Percentiles rank a stretch among this genome's conserved stretches.
Conservation (phyloP, 2,113 vertebrate genomes). For the Colinus virginianus region DNA sequence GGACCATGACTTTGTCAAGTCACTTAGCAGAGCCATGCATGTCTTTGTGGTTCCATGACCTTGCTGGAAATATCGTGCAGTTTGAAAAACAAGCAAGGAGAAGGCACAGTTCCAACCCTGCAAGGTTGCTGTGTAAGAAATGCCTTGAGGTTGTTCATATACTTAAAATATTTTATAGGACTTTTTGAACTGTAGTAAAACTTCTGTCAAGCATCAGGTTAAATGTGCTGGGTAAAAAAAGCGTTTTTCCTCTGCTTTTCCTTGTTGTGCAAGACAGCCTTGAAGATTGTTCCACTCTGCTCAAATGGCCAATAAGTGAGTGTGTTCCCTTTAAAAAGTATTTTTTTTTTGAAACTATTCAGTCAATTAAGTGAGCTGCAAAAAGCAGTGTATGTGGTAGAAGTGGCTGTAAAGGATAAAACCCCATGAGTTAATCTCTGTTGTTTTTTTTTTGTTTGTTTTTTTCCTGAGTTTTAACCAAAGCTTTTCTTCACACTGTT, state of each 20-base stretch:
- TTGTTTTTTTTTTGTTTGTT: neutral
- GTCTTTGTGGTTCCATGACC: neutral
- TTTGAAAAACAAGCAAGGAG: neutral
- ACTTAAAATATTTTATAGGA: neutral
- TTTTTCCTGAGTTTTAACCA: neutral
- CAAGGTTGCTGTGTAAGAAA: neutral
- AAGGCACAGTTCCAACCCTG: neutral
- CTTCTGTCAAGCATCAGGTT: neutral
- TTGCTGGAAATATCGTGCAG: neutral
- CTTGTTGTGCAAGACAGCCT: neutral
- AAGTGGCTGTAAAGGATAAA: neutral
- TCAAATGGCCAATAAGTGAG: neutral
- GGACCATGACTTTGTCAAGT: neutral
- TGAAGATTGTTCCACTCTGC: neutral
- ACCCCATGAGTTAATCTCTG: neutral
- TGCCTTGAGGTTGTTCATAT: neutral
- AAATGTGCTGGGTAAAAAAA: neutral
- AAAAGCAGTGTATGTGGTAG: neutral
- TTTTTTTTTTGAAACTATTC: neutral
- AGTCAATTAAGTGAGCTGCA: neutral
- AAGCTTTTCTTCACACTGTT: neutral
- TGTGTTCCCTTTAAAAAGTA: neutral
- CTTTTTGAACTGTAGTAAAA: neutral
- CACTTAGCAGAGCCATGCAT: neutral
- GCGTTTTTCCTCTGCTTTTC: neutral